phyloP scores from a whole-genome alignment of 2,797 vertebrate genomes.

The Molossus molossus region DNA sequence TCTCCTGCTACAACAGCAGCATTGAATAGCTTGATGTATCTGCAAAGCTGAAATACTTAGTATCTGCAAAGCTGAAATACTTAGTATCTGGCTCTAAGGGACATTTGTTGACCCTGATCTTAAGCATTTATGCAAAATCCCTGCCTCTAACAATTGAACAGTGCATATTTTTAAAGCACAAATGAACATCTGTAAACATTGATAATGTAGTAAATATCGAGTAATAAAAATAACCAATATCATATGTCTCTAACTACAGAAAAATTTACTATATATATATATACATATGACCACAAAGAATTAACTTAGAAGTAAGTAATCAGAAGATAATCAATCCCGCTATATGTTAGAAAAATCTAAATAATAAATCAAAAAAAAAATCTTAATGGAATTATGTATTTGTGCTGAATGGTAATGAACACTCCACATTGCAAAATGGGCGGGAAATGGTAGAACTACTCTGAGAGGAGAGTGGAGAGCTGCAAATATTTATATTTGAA shows the following conservation, averaged over 20 bases:
- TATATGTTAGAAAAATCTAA: neutral
- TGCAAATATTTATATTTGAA: neutral
- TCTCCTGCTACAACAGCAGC: neutral
- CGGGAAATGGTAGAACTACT: constrained; percentile 46
- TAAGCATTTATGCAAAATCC: constrained; percentile 13
- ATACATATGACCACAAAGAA: neutral
- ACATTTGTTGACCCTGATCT: neutral
- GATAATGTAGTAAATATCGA: constrained; percentile 18
- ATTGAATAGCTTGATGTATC: neutral
- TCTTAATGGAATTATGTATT: constrained; percentile 34
- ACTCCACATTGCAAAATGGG: constrained; percentile 31
- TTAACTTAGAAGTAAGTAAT: constrained; percentile 35
- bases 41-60: neutral
- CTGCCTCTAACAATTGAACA: constrained; percentile 23
- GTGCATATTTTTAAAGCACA: neutral
- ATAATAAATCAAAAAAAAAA: constrained; percentile 51
- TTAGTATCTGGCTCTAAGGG: neutral
- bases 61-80: neutral
- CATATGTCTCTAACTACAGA: neutral
- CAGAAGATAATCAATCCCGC: neutral
- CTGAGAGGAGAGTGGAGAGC: neutral
- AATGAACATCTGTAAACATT: constrained; percentile 20
- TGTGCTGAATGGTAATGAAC: constrained; percentile 54
- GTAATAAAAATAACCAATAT: neutral
- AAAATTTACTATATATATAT: neutral